Base-by-base conservation (phyloP, 2,888 invertebrate species). In the Drosophila demipolita region DNA sequence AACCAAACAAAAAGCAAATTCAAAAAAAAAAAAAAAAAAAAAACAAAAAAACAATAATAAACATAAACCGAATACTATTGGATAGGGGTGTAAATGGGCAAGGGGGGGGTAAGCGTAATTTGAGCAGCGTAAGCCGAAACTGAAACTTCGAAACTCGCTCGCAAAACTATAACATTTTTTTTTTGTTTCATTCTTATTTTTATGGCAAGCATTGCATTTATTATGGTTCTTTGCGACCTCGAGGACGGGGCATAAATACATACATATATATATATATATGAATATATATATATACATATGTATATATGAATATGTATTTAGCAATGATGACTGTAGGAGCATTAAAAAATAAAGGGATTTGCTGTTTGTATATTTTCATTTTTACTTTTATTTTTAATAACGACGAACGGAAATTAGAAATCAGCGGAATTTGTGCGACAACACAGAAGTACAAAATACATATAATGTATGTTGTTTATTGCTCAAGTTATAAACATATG, bases 341-440 rank as follows among this genome's bases (percentile, higher is more conserved):
- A 83, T 86, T 83, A 75, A 86, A 84, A 81, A 63, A 64, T 45
- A 53, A 59, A 73, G 75, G 75, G 84, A 86, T 84, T 85, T 78
- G 40, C 49, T 66, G 71, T 78, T 74, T 63, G 53, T 64, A 33
- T 60, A 36, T 35, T 35, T n/a, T 20, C 26, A 50, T 59, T n/a
- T 52, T 52, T 45, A 17, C 12, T 33, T 42, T 59, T 26, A 49
- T 71, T 75, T 87, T 84, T 80, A 87, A 82, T 76, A 84, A 73
- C 76, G 59, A 71, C 77, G 78, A 73, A 79, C 88, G 87, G 87
- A 87, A 87, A 87, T 87, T 87, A 87, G 87, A 88, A 87, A 83
- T 88, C 84, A 74, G 72, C 88, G 87, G 87, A 87, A 82, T 86
- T 76, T 78, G 82, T 75, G 73, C 71, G 78, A 78, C 87, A 77